Evolutionary conservation across 2,797 vertebrate species (phyloP).

Genomic region (Gymnocypris eckloni): DNA sequence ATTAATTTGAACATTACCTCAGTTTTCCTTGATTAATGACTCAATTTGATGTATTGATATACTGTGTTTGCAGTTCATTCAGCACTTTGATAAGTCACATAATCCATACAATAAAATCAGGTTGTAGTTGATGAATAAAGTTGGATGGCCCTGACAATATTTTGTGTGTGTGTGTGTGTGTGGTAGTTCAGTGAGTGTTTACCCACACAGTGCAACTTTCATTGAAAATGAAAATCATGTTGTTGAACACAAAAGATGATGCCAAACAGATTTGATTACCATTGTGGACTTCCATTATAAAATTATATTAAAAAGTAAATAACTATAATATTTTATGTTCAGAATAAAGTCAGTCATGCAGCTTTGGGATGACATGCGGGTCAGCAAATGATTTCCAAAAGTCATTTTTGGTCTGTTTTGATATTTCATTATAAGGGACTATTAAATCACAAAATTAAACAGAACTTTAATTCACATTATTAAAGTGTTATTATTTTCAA

Average conservation of each 20-base stretch:
- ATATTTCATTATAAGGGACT: not conserved
- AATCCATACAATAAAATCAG: conserved; percentile 41
- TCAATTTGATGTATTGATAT: conserved; percentile 22
- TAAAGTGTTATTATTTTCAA: not conserved
- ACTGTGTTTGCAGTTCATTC: conserved; percentile 35
- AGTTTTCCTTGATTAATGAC: conserved; percentile 22
- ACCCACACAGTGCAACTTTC: not conserved
- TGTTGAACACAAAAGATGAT: not conserved
- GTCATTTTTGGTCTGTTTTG: not conserved
- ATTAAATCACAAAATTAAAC: not conserved
- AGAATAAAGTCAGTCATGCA: not conserved
- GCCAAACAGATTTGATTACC: not conserved
- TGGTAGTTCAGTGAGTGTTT: not conserved
- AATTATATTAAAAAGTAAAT: too few relatives aligned
- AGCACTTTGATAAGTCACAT: conserved; percentile 41
- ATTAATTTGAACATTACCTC: conserved; percentile 37
- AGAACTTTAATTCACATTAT: too few relatives aligned
- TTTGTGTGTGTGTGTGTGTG: not conserved
- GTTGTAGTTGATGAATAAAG: conserved; percentile 47
- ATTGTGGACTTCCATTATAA: not conserved
- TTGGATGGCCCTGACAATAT: not conserved
- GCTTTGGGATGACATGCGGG: not conserved
- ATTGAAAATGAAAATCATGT: not conserved
- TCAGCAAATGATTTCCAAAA: not conserved
- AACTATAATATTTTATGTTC: not conserved